phyloP scores from a whole-genome alignment of 2,888 invertebrate species.

The Melangyna quadrimaculata region DNA sequence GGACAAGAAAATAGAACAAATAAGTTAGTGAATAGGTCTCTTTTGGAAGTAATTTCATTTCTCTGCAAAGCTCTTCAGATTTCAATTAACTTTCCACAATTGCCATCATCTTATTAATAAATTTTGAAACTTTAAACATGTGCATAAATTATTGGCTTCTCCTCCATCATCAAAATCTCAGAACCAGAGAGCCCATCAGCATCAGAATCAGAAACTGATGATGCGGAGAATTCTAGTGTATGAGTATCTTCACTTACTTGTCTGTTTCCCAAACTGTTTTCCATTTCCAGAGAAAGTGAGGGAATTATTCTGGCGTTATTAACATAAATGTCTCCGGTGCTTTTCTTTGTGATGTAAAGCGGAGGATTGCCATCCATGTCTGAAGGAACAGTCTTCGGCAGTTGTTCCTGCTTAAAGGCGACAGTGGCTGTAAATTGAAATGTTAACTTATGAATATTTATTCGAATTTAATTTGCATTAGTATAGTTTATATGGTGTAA shows the following conservation, averaged over 20 bases:
- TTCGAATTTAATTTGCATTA: conserved; percentile 9
- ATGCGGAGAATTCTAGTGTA: background rate
- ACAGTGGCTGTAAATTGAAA: conserved; percentile 86
- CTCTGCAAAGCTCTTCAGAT: background rate
- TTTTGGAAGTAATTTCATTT: background rate
- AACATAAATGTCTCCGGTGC: conserved; percentile 88
- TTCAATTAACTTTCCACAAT: conserved; percentile 8
- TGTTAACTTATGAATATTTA: conserved; percentile 40
- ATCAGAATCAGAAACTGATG: background rate
- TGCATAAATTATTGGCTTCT: background rate
- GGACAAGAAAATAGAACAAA: background rate
- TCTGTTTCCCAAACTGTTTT: conserved; percentile 83
- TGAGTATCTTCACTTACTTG: conserved; percentile 82
- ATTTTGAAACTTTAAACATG: background rate
- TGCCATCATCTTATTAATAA: background rate
- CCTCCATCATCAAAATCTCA: background rate
- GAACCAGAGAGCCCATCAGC: background rate
- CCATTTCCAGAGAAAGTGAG: conserved; percentile 86
- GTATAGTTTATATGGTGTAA: conserved; percentile 13
- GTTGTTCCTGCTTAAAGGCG: conserved; percentile 86
- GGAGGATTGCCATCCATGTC: conserved; percentile 93
- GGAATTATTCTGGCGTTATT: conserved; percentile 92
- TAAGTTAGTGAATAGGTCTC: background rate
- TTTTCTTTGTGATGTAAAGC: conserved; percentile 89
- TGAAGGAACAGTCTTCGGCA: conserved; percentile 84